Percentiles rank a stretch among this genome's conserved stretches.
Evolutionary conservation across 2,797 vertebrate genomes (phyloP).

Genomic region (Ibycter americanus): DNA sequence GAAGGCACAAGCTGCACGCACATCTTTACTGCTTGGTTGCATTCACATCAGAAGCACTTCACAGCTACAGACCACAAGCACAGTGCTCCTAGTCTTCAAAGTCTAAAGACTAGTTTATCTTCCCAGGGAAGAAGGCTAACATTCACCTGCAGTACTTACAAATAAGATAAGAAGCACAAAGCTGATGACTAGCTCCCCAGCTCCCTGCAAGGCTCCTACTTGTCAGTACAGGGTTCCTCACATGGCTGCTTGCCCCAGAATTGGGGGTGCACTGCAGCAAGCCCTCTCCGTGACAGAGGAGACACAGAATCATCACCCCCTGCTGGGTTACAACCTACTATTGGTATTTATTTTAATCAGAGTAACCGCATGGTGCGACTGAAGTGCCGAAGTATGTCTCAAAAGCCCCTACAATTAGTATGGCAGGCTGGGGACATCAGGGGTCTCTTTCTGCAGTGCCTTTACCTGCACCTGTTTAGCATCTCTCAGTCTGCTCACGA

Average conservation of each 20-base stretch:
- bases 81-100: too few relatives aligned
- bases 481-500: neutral
- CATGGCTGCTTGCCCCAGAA: neutral
- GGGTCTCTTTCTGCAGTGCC: neutral
- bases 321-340: neutral
- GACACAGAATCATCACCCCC: neutral
- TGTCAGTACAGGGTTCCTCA: neutral
- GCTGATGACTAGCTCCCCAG: neutral
- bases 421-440: neutral
- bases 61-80: neutral
- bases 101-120: neutral
- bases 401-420: neutral
- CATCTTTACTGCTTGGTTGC: neutral
- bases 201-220: neutral
- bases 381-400: neutral
- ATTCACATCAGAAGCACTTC: neutral
- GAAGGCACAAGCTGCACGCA: neutral
- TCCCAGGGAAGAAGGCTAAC: neutral
- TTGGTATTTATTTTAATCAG: neutral
- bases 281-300: neutral
- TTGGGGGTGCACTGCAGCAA: neutral
- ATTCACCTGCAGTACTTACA: neutral
- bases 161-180: neutral
- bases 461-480: neutral
- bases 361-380: neutral